Conservation (phyloP, 2,113 vertebrate species). For the Apeltes quadracus region DNA sequence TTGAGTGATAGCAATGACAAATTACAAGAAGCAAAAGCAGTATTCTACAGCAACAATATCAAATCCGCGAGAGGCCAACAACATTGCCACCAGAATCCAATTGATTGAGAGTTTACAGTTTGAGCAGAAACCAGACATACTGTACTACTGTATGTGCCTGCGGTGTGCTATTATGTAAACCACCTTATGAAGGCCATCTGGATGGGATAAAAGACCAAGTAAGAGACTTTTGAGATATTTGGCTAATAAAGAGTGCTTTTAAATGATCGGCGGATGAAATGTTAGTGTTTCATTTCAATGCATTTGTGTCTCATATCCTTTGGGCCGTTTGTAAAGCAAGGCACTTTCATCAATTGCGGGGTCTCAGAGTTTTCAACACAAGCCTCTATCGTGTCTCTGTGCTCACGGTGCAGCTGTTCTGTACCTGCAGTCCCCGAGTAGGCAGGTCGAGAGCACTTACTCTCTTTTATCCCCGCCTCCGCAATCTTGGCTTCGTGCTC, state of each 20-base stretch:
- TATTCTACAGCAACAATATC: not conserved
- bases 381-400: not conserved
- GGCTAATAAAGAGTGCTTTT: not conserved
- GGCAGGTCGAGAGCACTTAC: conserved; percentile 23
- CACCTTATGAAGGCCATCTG: not conserved
- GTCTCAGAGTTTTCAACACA: not conserved
- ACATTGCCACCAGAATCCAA: not conserved
- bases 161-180: not conserved
- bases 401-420: conserved; percentile 9
- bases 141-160: not conserved
- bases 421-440: conserved; percentile 8
- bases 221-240: not conserved
- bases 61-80: not conserved
- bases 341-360: not conserved
- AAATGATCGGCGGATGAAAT: not conserved
- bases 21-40: conserved; percentile 13
- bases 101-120: not conserved
- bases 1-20: conserved; percentile 31
- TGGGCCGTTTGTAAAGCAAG: not conserved
- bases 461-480: conserved; percentile 39
- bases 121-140: not conserved
- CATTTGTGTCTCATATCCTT: not conserved
- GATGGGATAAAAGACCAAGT: not conserved
- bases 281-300: not conserved
- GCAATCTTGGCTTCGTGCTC: conserved; percentile 39